Evolutionary conservation across 1,140 invertebrate species (phyloP).

Genomic region (Carcinoscorpius rotundicauda): DNA sequence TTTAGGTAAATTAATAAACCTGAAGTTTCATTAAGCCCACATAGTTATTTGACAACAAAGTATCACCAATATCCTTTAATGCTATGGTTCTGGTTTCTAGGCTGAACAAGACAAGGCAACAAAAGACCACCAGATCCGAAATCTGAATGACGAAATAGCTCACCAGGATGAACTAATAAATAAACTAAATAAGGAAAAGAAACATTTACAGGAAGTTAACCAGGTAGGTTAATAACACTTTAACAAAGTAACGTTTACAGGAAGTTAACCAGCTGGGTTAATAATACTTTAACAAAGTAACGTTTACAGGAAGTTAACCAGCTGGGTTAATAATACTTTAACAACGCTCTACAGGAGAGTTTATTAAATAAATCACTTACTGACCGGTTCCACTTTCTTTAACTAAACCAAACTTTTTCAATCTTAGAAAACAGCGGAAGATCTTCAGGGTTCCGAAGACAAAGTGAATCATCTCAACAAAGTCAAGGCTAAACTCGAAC

Average conservation of each 20-base stretch:
- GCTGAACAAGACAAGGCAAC: constrained; percentile 83
- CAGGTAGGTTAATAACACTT: constrained; percentile 29
- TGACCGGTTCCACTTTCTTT: not conserved
- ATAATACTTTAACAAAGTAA: constrained; percentile 57
- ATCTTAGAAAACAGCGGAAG: constrained; percentile 74
- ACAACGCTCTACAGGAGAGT: not conserved
- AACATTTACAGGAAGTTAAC: constrained; percentile 83
- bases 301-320: constrained; percentile 81
- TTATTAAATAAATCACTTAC: not conserved
- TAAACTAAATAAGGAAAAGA: constrained; percentile 99
- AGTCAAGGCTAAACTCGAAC: constrained; percentile 95
- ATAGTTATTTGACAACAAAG: too few species aligned
- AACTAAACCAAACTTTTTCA: not conserved
- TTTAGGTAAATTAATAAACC: too few species aligned
- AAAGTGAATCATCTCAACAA: constrained; percentile 99
- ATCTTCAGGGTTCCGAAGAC: constrained; percentile 93
- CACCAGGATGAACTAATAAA: constrained; percentile 99
- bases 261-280: constrained; percentile 55
- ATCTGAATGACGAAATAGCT: constrained; percentile 96
- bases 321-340: not conserved
- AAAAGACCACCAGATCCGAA: constrained; percentile 98
- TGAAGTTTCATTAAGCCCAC: too few species aligned
- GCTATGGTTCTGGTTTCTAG: constrained; percentile 24
- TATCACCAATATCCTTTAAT: too few species aligned
- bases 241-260: constrained; percentile 61